Percentiles rank a stretch among this genome's conserved stretches.
Evolutionary conservation across 2,797 vertebrate species (phyloP).

Genomic region (Hyperoplus immaculatus): DNA sequence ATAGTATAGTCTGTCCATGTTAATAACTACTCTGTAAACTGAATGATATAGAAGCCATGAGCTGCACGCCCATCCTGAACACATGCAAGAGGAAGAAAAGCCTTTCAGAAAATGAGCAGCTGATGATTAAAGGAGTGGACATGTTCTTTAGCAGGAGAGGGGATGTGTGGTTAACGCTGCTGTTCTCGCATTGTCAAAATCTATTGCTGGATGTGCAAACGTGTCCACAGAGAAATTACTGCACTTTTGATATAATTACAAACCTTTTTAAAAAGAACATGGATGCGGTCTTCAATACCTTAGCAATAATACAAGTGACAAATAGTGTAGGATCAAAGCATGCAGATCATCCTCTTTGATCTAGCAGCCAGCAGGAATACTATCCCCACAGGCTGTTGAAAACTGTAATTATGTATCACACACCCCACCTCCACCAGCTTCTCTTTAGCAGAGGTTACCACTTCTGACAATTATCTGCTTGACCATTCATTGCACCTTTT

Average conservation of each 20-base stretch:
- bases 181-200: background rate
- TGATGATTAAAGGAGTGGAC: background rate
- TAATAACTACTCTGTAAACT: background rate
- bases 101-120: background rate
- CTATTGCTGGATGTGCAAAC: background rate
- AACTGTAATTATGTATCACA: slow-evolving; percentile 1
- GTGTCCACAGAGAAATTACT: background rate
- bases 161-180: background rate
- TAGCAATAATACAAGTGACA: background rate
- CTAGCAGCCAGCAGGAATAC: background rate
- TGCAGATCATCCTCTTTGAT: slow-evolving; percentile 13
- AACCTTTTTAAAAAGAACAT: background rate
- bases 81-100: background rate
- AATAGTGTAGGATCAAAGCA: background rate
- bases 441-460: background rate
- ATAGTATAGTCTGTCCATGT: background rate
- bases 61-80: background rate
- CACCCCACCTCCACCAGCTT: background rate
- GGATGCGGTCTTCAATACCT: background rate
- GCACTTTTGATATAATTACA: background rate
- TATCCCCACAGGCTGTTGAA: background rate
- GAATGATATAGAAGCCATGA: background rate
- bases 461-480: slow-evolving; percentile 5
- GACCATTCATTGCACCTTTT: background rate
- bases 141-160: background rate